Conservation (phyloP, 2,888 invertebrate species). For the Bembecia ichneumoniformis region DNA sequence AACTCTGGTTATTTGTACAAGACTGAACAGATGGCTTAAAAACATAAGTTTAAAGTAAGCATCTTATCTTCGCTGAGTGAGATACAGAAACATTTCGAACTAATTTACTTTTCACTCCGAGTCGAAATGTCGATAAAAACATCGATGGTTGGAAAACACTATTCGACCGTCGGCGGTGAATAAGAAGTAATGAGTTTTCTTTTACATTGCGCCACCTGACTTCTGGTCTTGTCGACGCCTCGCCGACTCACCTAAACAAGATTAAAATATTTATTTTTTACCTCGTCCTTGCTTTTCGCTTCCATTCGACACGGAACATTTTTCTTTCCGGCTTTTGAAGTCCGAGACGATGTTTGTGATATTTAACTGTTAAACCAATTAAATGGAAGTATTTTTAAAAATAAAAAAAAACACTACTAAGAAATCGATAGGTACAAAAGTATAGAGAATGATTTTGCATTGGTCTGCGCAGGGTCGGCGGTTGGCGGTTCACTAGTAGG, state of each 20-base stretch:
- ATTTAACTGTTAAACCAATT: constrained; percentile 11
- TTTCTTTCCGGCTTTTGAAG: constrained; percentile 21
- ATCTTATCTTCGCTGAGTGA: constrained; percentile 3
- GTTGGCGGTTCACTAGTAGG: no score
- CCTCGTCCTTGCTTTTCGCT: constrained; percentile 18
- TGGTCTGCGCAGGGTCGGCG: no score
- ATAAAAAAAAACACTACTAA: no score
- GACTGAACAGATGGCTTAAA: no score
- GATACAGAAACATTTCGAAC: constrained; percentile 6
- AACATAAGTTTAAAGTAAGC: background rate
- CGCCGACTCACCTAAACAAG: constrained; percentile 53
- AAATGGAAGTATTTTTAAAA: constrained; percentile 3
- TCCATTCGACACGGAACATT: constrained; percentile 7
- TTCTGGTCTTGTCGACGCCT: constrained; percentile 45
- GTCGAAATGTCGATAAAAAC: constrained; percentile 7
- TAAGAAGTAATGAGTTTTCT: constrained; percentile 70
- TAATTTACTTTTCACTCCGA: constrained; percentile 20
- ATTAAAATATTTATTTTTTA: constrained; percentile 52
- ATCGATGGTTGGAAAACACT: constrained; percentile 27
- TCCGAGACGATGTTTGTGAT: constrained; percentile 19
- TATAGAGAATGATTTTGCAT: no score
- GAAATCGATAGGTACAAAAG: no score
- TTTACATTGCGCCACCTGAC: constrained; percentile 55
- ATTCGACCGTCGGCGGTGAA: constrained; percentile 37
- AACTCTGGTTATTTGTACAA: no score